Conservation (phyloP, 2,797 vertebrate genomes). For the Gorsachius magnificus region DNA sequence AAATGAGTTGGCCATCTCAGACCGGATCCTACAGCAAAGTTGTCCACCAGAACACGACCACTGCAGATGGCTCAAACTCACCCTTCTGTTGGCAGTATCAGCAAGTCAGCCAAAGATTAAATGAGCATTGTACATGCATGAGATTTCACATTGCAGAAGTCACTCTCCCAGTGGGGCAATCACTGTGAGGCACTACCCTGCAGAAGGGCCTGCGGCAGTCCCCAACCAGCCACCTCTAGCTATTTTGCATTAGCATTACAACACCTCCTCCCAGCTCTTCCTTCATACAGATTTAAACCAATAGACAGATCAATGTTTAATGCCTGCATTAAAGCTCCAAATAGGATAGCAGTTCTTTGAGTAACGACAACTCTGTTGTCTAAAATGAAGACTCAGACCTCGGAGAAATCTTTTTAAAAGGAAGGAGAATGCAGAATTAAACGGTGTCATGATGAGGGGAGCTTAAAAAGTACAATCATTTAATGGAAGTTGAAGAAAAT, state of each 20-base stretch:
- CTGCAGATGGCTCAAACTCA: not conserved
- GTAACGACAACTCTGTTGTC: not conserved
- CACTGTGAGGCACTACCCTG: not conserved
- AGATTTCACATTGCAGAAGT: not conserved
- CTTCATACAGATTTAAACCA: not conserved
- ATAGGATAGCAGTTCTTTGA: not conserved
- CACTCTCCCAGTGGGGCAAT: not conserved
- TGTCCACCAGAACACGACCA: not conserved
- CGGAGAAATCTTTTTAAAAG: not conserved
- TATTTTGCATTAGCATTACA: not conserved
- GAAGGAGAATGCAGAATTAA: not conserved
- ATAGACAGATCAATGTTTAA: not conserved
- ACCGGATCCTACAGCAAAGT: not conserved
- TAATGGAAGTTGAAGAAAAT: not conserved
- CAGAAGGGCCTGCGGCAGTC: not conserved
- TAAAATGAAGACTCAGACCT: not conserved
- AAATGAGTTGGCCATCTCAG: not conserved
- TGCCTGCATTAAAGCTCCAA: not conserved
- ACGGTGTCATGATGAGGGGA: rapidly evolving
- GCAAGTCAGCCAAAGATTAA: not conserved
- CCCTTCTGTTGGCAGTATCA: not conserved
- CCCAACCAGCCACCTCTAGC: not conserved
- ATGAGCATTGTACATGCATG: rapidly evolving
- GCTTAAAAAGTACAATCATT: not conserved
- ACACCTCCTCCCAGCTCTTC: not conserved